A percentile compares a stretch with the other conserved stretches of the same genome.
These are phyloP conservation scores for Acanthurus leucopareius DNA, from an alignment of 2,797 vertebrate genomes.

Conservation along the genomic window DNA sequence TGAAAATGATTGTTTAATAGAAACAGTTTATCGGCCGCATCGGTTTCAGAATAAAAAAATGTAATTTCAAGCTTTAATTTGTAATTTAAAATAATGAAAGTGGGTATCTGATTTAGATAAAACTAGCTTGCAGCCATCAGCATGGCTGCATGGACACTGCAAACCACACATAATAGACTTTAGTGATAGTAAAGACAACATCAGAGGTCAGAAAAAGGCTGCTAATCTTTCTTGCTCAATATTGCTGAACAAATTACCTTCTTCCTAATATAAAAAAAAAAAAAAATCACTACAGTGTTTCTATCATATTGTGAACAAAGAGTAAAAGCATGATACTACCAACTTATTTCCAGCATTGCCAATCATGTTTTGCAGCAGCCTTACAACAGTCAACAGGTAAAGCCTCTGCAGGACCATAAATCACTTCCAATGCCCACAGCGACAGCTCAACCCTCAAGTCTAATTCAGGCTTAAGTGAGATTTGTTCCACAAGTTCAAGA, in stretches of 20 bases:
- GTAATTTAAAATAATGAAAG: conserved; percentile 37
- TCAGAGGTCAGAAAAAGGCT: conserved; percentile 34
- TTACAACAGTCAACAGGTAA: conserved; percentile 10
- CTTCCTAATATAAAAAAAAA: conserved; percentile 8
- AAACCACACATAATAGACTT: conserved; percentile 19
- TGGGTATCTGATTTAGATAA: conserved; percentile 39
- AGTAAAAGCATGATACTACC: neutral
- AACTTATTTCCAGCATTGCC: neutral
- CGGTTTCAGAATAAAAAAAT: conserved; percentile 25
- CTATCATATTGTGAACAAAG: conserved; percentile 3
- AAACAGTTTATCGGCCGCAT: conserved; percentile 30
- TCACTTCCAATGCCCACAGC: conserved; percentile 26
- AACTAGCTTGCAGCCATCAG: conserved; percentile 9
- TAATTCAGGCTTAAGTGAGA: conserved; percentile 39
- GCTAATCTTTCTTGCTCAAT: conserved; percentile 28
- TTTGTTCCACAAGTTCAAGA: conserved; percentile 49
- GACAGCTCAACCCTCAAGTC: conserved; percentile 17
- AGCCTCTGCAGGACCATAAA: conserved; percentile 25
- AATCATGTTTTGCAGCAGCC: neutral
- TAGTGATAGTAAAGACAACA: conserved; percentile 19
- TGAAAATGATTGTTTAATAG: conserved; percentile 15
- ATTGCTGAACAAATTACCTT: conserved; percentile 36
- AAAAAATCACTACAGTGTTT: neutral
- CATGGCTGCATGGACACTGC: conserved; percentile 3
- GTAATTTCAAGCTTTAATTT: conserved; percentile 42